Percentiles rank a stretch among this genome's conserved stretches.
phyloP scores from a whole-genome alignment of 2,888 invertebrate species.

The Ctenicera cuprea region DNA sequence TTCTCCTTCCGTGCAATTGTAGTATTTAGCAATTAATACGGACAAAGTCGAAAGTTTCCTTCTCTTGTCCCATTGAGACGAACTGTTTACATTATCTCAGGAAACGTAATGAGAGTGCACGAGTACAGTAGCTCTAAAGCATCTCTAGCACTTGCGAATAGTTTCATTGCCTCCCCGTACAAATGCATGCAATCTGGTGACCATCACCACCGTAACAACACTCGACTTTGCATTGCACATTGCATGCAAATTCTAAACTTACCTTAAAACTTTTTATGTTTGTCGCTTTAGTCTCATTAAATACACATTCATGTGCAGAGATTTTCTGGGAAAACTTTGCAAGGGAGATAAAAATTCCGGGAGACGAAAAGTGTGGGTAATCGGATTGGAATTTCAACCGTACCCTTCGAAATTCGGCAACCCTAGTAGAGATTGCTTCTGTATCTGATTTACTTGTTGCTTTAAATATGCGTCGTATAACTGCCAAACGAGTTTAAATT shows the following conservation, averaged over 20 bases:
- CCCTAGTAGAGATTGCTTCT: neutral
- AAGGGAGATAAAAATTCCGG: neutral
- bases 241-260: no score
- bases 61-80: neutral
- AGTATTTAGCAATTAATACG: constrained; percentile 36
- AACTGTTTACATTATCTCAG: constrained; percentile 22
- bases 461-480: no score
- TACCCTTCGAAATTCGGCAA: constrained; percentile 3
- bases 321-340: neutral
- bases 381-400: constrained; percentile 20
- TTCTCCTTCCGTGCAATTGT: constrained; percentile 40
- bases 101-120: constrained; percentile 1
- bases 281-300: constrained; percentile 18
- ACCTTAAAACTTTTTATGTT: neutral
- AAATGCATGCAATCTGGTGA: neutral
- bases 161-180: neutral
- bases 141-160: constrained; percentile 1
- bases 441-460: neutral
- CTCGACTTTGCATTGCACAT: no score
- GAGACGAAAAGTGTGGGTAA: constrained; percentile 20
- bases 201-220: neutral
- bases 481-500: no score
- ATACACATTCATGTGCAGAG: constrained; percentile 7
- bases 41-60: constrained; percentile 14
- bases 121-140: neutral